Conservation (phyloP, 2,888 invertebrate species). For the Anodontia alba region DNA sequence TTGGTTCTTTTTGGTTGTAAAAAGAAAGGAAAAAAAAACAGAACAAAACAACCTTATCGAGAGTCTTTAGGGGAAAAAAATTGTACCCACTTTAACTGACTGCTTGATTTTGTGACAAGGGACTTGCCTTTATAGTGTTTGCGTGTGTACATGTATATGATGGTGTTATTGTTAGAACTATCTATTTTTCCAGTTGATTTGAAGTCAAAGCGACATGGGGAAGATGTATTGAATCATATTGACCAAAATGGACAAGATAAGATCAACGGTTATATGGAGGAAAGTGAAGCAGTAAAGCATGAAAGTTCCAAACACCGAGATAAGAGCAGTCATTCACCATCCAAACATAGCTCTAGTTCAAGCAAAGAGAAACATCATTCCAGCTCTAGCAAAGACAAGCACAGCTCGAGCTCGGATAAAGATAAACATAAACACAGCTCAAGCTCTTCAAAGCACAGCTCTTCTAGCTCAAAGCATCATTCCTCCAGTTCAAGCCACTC, state of each 20-base stretch:
- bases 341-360: slow-evolving; percentile 68
- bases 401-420: slow-evolving; percentile 42
- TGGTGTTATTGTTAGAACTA: no score
- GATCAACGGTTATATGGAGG: slow-evolving; percentile 59
- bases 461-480: slow-evolving; percentile 45
- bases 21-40: no score
- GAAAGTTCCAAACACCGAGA: slow-evolving; percentile 36
- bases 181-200: background rate
- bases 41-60: no score
- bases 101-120: no score
- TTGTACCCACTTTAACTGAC: no score
- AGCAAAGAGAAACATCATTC: slow-evolving; percentile 58
- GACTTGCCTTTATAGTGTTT: no score
- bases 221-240: slow-evolving; percentile 59
- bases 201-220: background rate
- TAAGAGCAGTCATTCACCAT: slow-evolving; percentile 55
- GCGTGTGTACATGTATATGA: no score
- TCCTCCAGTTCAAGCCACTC: slow-evolving; percentile 38
- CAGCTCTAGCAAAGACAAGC: slow-evolving; percentile 61
- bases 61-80: no score
- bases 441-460: slow-evolving; percentile 46
- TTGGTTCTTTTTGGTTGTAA: no score
- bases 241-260: slow-evolving; percentile 48
- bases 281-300: slow-evolving; percentile 23
- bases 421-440: slow-evolving; percentile 62